Conservation (phyloP, 2,888 invertebrate genomes). For the Hecatera dysodea region DNA sequence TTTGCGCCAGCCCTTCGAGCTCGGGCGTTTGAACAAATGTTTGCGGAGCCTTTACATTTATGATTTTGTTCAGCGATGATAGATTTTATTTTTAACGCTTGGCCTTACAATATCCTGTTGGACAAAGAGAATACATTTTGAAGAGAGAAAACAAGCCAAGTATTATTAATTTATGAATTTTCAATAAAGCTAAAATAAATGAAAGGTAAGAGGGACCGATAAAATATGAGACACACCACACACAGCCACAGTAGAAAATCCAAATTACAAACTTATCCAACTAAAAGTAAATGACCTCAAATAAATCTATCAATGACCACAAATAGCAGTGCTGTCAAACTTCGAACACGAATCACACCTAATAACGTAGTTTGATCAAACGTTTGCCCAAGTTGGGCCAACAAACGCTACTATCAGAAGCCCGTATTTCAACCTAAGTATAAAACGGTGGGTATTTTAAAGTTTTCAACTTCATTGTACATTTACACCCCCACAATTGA, state of each 20-base stretch:
- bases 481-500: conserved; percentile 77
- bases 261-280: neutral
- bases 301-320: neutral
- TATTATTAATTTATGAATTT: neutral
- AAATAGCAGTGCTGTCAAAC: conserved; percentile 6
- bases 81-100: conserved; percentile 49
- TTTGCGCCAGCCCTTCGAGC: conserved; percentile 62
- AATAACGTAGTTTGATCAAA: conserved; percentile 56
- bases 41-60: conserved; percentile 58
- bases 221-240: neutral
- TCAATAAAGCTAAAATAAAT: neutral
- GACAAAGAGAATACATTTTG: neutral
- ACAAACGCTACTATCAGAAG: conserved; percentile 65
- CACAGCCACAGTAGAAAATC: neutral
- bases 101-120: conserved; percentile 33
- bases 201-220: neutral
- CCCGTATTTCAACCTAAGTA: conserved; percentile 65
- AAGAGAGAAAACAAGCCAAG: neutral
- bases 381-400: conserved; percentile 55
- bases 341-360: neutral
- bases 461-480: conserved; percentile 69
- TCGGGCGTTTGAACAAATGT: conserved; percentile 58
- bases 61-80: conserved; percentile 51
- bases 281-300: neutral
- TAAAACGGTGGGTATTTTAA: conserved; percentile 72